Percentiles rank a stretch among this genome's conserved stretches.
phyloP scores from a whole-genome alignment of 2,888 invertebrate genomes.

The Aphodius sticticus region DNA sequence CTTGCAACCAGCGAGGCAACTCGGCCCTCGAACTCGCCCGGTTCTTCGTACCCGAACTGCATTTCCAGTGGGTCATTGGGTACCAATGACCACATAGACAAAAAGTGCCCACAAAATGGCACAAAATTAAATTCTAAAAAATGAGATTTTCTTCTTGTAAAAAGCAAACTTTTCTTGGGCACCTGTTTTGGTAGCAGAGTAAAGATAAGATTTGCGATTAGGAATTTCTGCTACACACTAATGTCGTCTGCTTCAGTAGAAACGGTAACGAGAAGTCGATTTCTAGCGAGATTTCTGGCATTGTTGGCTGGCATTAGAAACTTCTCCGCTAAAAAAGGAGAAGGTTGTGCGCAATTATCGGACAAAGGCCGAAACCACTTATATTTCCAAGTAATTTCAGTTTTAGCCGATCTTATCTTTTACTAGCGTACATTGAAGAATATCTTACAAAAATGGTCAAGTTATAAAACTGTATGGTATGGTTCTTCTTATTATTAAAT shows the following conservation, averaged over 20 bases:
- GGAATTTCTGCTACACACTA: not conserved
- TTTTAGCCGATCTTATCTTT: too few species aligned
- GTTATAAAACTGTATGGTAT: too few species aligned
- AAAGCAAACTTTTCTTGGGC: too few species aligned
- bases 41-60: conserved; percentile 8
- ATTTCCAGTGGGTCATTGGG: conserved; percentile 20
- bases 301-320: not conserved
- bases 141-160: too few species aligned
- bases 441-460: too few species aligned
- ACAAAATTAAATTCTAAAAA: not conserved
- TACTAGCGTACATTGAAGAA: too few species aligned
- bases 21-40: not conserved
- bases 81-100: not conserved
- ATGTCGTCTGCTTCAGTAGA: not conserved
- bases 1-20: conserved; percentile 16
- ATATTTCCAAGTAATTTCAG: too few species aligned
- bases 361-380: too few species aligned
- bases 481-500: too few species aligned
- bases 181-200: not conserved
- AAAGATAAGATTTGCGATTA: not conserved
- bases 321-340: not conserved
- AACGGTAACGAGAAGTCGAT: not conserved
- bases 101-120: not conserved
- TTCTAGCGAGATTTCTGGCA: not conserved
- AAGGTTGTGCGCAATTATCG: not conserved